Base-by-base conservation (phyloP, 2,888 invertebrate species). In the Eupithecia subfuscata region DNA sequence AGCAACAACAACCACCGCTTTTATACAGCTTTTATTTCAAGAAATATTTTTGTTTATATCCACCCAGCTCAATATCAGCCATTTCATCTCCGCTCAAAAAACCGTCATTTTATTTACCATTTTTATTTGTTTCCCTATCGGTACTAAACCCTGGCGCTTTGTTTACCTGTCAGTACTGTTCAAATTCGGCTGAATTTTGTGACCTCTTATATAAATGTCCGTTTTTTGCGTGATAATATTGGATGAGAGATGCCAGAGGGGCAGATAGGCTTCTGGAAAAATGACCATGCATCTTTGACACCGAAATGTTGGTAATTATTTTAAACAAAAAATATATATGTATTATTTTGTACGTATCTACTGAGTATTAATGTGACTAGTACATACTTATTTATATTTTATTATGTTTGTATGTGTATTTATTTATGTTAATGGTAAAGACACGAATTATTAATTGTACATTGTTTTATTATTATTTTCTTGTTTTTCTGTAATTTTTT, bases 141-240 rank as follows among this genome's bases (percentile, higher is more conserved):
- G 25, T 68, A 68, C 68, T 60, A 43, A 69, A 25, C 22, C 69
- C 43, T 22, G 40, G 40, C n/a, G 68, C 43, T 60, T 60, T 60
- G 68, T 68, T 45, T 40, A 43, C 68, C 68, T 68, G 68, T 25
- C 68, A 68, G 40, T 43, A 14, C 11, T 37, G 40, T 68, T 45
- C 25, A 43, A 68, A 40, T 43, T 25, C 43, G 68, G 8, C 43
- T 25, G 22, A 25, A 68, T 68, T 68, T 43, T 3, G 37, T 22
- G 68, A 25, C 65, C 8, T 12, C 11, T 67, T 67, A 12, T 18
- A 34, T 12, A 11, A 3, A n/a, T 3, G 37, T 67, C 12, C 16
- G 22, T 68, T 68, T 68, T 68, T 34, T 64, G 64, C 64, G 34
- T 60, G 18, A 64, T 34, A 64, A 18, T 64, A 64, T 64, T 64